phyloP scores from a whole-genome alignment of 1,140 invertebrate species.

The Macrosteles quadrilineatus region DNA sequence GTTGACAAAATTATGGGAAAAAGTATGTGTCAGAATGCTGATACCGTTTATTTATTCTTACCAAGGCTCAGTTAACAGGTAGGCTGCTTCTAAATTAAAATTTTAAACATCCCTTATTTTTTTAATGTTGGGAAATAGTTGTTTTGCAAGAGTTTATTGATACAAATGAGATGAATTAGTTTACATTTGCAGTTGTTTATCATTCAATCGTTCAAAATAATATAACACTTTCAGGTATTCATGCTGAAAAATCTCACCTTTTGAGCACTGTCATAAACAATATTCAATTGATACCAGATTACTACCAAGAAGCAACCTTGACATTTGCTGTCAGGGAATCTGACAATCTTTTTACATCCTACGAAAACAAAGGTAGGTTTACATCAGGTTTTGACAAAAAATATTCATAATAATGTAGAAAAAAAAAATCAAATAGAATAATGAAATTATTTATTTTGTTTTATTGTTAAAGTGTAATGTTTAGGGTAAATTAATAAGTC shows the following conservation, averaged over 20 bases:
- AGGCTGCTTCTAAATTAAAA: too few species aligned
- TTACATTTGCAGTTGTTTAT: slow-evolving; percentile 27
- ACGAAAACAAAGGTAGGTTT: slow-evolving; percentile 40
- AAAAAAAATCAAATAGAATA: background rate
- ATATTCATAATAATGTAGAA: background rate
- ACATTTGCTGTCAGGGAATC: slow-evolving; percentile 68
- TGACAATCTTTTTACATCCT: slow-evolving; percentile 54
- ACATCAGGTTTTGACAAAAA: slow-evolving; percentile 19
- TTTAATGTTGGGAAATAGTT: too few species aligned
- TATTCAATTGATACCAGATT: slow-evolving; percentile 76
- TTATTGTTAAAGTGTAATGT: too few species aligned
- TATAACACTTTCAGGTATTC: slow-evolving; percentile 57
- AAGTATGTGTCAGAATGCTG: too few species aligned
- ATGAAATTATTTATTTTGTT: too few species aligned
- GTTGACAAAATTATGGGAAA: too few species aligned
- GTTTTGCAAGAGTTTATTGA: too few species aligned
- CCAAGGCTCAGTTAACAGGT: too few species aligned
- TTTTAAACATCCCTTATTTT: too few species aligned
- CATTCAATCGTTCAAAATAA: background rate
- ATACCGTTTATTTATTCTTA: too few species aligned
- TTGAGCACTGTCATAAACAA: slow-evolving; percentile 90
- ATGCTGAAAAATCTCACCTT: slow-evolving; percentile 82
- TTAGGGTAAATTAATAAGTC: background rate
- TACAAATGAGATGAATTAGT: too few species aligned
- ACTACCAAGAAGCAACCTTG: slow-evolving; percentile 81